These are phyloP conservation scores for Emmelina monodactyla DNA, from an alignment of 2,888 invertebrate genomes.

Conservation along the genomic window DNA sequence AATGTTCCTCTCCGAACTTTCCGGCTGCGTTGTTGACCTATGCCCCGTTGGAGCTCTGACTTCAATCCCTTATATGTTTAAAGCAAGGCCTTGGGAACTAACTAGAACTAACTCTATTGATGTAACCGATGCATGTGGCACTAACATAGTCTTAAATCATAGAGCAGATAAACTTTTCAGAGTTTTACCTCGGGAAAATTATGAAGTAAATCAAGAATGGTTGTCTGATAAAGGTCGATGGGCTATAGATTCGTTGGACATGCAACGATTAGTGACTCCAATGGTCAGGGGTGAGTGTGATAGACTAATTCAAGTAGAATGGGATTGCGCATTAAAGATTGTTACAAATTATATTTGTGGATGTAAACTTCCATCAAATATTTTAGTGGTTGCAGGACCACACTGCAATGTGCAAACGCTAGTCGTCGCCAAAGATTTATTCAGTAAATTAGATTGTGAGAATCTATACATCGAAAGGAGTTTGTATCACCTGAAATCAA, in stretches of 20 bases:
- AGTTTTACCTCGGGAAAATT: conserved; percentile 45
- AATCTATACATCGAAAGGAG: conserved; percentile 37
- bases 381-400: conserved; percentile 45
- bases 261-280: conserved; percentile 92
- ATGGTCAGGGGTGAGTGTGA: conserved; percentile 81
- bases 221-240: conserved; percentile 96
- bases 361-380: conserved; percentile 63
- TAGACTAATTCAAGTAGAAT: conserved; percentile 77
- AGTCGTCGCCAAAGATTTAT: conserved; percentile 43
- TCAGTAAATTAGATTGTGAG: conserved; percentile 43
- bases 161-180: conserved; percentile 41
- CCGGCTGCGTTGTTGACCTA: conserved; percentile 97
- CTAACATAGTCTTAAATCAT: conserved; percentile 41
- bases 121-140: conserved; percentile 52
- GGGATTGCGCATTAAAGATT: conserved; percentile 88
- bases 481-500: conserved; percentile 23
- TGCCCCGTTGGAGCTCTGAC: conserved; percentile 99
- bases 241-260: conserved; percentile 94
- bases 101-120: conserved; percentile 71
- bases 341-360: conserved; percentile 68
- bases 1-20: conserved; percentile 94
- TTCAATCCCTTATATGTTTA: conserved; percentile 94
- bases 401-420: conserved; percentile 46
- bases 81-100: conserved; percentile 96
- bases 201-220: conserved; percentile 93